A percentile compares a stretch with the other conserved stretches of the same genome.
Evolutionary conservation across 1,140 invertebrate species (phyloP).

Genomic region (Fopius arisanus): DNA sequence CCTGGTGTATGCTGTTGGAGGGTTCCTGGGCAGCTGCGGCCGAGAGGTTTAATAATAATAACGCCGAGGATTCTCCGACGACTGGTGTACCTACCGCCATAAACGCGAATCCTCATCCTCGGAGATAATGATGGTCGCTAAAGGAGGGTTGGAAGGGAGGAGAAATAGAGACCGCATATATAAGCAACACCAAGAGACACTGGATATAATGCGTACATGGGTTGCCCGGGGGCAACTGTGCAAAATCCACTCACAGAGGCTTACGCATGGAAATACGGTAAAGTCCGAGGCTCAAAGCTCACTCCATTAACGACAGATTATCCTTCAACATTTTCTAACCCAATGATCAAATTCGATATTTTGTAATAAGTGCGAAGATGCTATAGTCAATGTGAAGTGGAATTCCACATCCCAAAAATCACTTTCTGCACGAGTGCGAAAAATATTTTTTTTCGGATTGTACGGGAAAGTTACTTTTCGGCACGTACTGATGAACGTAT

Average conservation of each 20-base stretch:
- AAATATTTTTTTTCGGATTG: too few species aligned
- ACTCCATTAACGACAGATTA: slow-evolving; percentile 10
- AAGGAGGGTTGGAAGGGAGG: slow-evolving; percentile 35
- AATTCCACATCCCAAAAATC: too few species aligned
- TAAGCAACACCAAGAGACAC: background rate
- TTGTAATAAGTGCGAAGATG: background rate
- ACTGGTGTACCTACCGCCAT: slow-evolving; percentile 30
- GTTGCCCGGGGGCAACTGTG: background rate
- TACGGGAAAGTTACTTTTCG: too few species aligned
- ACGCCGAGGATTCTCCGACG: slow-evolving; percentile 36
- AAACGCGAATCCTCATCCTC: slow-evolving; percentile 37
- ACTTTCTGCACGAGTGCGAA: too few species aligned
- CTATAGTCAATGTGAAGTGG: too few species aligned
- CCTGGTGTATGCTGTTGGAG: background rate
- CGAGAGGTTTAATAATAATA: slow-evolving; percentile 51
- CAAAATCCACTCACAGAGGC: background rate
- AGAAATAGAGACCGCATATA: background rate
- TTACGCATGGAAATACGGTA: slow-evolving; percentile 11
- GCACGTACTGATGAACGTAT: too few species aligned
- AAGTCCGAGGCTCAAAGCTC: background rate
- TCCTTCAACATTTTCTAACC: background rate
- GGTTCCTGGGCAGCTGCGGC: slow-evolving; percentile 26
- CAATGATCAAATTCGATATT: background rate
- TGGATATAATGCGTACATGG: background rate
- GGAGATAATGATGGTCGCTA: slow-evolving; percentile 48